phyloP scores from a whole-genome alignment of 2,113 vertebrate species.

The Gorsachius goisagi region DNA sequence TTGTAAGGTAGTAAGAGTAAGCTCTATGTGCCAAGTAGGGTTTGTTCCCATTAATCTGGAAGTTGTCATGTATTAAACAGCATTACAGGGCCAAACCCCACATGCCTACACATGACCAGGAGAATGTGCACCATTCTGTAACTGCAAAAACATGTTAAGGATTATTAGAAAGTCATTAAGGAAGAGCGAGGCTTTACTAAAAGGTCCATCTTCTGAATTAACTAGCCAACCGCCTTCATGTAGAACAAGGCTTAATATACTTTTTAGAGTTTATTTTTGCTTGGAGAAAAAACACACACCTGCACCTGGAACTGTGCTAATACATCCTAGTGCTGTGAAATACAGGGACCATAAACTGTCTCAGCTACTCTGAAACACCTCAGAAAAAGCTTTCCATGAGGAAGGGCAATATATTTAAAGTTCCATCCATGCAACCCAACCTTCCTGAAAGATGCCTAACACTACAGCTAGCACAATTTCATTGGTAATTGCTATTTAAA shows the following conservation, averaged over 20 bases:
- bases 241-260: neutral
- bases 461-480: neutral
- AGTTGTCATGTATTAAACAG: constrained; percentile 27
- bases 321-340: neutral
- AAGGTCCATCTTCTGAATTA: neutral
- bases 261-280: neutral
- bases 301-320: neutral
- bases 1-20: constrained; percentile 31
- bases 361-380: neutral
- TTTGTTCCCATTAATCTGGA: constrained; percentile 38
- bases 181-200: neutral
- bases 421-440: neutral
- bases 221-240: neutral
- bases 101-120: neutral
- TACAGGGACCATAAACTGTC: neutral
- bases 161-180: constrained; percentile 36
- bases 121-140: constrained; percentile 4
- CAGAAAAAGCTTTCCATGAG: neutral
- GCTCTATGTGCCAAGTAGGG: constrained; percentile 4
- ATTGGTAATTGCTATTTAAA: neutral
- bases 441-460: neutral
- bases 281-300: neutral
- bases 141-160: constrained; percentile 1
- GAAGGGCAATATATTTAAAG: neutral
- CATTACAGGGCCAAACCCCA: neutral